Evolutionary conservation across 2,113 vertebrate species (phyloP).

Genomic region (Tyrannus savana): DNA sequence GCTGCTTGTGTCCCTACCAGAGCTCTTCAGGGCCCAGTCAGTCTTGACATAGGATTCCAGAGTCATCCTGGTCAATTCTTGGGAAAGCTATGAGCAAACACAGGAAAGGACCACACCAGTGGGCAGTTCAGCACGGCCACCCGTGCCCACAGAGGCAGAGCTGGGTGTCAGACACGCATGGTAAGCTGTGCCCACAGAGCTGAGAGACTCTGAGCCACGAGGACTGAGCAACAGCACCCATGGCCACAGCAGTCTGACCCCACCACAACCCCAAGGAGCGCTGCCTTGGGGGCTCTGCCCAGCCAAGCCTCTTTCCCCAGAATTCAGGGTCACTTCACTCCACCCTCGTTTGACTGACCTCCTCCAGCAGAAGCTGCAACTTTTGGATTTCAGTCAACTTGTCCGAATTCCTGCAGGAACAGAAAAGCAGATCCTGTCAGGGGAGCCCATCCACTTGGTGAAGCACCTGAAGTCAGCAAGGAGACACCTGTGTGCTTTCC

Average conservation of each 20-base stretch:
- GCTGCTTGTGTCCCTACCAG: neutral
- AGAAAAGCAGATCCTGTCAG: neutral
- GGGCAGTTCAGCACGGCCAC: fast-evolving
- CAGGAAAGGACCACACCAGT: neutral
- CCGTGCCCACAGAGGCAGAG: neutral
- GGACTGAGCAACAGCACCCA: neutral
- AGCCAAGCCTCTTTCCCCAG: neutral
- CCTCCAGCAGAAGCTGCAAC: neutral
- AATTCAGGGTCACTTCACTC: neutral
- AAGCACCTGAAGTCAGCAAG: neutral
- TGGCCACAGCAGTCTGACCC: neutral
- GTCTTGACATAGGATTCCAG: neutral
- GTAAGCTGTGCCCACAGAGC: neutral
- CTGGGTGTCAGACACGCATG: fast-evolving
- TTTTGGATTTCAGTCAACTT: neutral
- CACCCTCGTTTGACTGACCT: fast-evolving
- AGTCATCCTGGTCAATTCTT: neutral
- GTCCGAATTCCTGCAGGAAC: neutral
- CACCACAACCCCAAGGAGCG: neutral
- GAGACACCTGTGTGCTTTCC: neutral
- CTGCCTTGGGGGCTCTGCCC: neutral
- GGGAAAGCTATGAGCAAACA: neutral
- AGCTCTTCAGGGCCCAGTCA: neutral
- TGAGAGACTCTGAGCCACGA: neutral
- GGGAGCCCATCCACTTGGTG: neutral